Conservation (phyloP, 2,797 vertebrate genomes). For the Spondyliosoma cantharus region DNA sequence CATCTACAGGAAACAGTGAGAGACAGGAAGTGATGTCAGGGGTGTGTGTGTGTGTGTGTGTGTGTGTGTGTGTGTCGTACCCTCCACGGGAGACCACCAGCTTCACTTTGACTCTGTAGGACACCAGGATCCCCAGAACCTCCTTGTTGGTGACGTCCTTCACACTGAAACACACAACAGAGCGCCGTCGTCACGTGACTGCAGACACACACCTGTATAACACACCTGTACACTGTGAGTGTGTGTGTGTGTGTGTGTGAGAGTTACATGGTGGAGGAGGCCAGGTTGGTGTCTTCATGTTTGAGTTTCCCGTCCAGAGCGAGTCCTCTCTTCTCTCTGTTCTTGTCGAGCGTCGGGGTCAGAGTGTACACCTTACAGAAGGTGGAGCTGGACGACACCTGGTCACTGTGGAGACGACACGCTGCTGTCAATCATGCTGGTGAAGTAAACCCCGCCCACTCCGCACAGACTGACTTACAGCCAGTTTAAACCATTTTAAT, state of each 20-base stretch:
- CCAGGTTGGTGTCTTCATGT: conserved; percentile 98
- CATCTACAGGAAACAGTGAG: conserved; percentile 8
- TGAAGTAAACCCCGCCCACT: background rate
- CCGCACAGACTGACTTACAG: background rate
- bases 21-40: conserved; percentile 61
- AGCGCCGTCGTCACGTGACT: conserved; percentile 7
- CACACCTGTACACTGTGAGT: conserved; percentile 1
- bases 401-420: conserved; percentile 84
- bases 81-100: conserved; percentile 96
- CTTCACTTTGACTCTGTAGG: conserved; percentile 98
- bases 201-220: background rate
- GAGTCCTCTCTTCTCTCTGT: conserved; percentile 95
- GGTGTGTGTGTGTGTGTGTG: conserved; percentile 32
- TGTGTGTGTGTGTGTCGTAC: conserved; percentile 75
- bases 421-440: conserved; percentile 34
- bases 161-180: conserved; percentile 82
- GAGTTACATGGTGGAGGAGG: conserved; percentile 87
- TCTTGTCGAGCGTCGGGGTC: conserved; percentile 95
- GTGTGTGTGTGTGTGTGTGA: conserved; percentile 14
- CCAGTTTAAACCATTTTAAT: background rate
- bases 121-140: conserved; percentile 95
- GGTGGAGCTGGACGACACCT: conserved; percentile 95
- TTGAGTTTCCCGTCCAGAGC: conserved; percentile 97
- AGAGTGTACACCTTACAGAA: conserved; percentile 99
- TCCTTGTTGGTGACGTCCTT: conserved; percentile 96